These are phyloP conservation scores for Phalacrocorax brasilianus DNA, from an alignment of 2,113 vertebrate genomes.

Conservation along the genomic window DNA sequence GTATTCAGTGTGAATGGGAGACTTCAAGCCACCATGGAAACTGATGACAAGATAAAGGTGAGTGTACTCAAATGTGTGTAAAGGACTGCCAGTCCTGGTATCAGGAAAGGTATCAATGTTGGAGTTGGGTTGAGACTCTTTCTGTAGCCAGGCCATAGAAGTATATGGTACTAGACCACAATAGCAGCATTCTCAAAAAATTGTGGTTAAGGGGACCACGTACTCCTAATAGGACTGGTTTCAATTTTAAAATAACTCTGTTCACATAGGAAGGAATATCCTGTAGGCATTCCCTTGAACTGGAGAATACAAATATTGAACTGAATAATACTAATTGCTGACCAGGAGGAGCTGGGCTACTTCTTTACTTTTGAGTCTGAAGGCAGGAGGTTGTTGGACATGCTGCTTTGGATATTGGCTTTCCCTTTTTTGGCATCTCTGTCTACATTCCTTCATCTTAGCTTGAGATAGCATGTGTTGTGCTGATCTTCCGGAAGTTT, in stretches of 20 bases:
- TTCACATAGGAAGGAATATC: background rate
- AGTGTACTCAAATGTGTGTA: background rate
- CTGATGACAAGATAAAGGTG: conserved; percentile 90
- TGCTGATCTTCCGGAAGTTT: background rate
- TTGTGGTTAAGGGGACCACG: accelerated
- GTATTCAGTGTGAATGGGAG: conserved; percentile 95
- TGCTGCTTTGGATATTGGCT: background rate
- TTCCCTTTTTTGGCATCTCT: background rate
- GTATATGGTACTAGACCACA: background rate
- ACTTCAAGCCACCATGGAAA: conserved; percentile 85
- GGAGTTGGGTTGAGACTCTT: background rate
- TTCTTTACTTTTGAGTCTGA: background rate
- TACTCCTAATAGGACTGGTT: background rate
- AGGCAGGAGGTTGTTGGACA: background rate
- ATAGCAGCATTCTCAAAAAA: background rate
- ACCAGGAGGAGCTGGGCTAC: background rate
- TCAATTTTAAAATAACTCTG: background rate
- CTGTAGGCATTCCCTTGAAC: background rate
- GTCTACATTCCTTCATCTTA: background rate
- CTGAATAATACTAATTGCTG: background rate
- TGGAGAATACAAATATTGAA: background rate
- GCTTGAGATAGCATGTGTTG: background rate
- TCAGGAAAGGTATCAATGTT: background rate
- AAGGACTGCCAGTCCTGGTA: background rate
- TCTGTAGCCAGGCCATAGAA: background rate